Evolutionary conservation across 1,140 invertebrate genomes (phyloP), one percentile per base, ranked within the genome.

Genomic region (Apis dorsata): DNA sequence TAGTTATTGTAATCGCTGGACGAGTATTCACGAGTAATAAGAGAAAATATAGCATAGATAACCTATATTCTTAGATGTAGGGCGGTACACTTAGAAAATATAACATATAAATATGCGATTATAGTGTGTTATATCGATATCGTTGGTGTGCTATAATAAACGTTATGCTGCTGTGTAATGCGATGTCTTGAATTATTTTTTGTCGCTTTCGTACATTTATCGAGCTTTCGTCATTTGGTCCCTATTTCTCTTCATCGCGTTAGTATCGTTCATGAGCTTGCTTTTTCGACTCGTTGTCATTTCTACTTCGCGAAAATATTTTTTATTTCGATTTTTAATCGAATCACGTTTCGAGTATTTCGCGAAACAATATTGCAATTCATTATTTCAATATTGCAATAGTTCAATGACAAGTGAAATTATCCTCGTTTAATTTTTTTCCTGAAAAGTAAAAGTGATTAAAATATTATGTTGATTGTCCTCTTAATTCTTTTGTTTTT

Each of bases 121-220:
- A 92, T 92, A 92, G 90, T 92, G 90, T 90, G 81, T 84, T 86
- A 89, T 88, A 84, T 76, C 59, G 59, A 91, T 83, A 91, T 83
- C 87, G 83, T 93, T 92, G 83, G 91, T 93, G 91, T 93, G 90
- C 91, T 91, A 74, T 60, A 94, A 93, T 94, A 94, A 94, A 94
- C 91, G 91, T 93, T 92, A 90, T 93, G 92, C 91, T 93, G 91
- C 90, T 93, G 86, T 90, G 90, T 93, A 65, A 92, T 91, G 90
- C 89, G 88, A 89, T 90, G 92, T 93, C 91, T 94, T 91, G 87
- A 92, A 92, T 93, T 93, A 93, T 93, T 94, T 71, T 74, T 93
- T 92, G 90, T 89, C 85, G 92, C 92, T 93, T 94, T 88, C 83
- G 86, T 90, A 89, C 83, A 87, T 90, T 91, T 90, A 89, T 81